Evolutionary conservation across 2,113 vertebrate genomes (phyloP).

Genomic region (Uria aalge): DNA sequence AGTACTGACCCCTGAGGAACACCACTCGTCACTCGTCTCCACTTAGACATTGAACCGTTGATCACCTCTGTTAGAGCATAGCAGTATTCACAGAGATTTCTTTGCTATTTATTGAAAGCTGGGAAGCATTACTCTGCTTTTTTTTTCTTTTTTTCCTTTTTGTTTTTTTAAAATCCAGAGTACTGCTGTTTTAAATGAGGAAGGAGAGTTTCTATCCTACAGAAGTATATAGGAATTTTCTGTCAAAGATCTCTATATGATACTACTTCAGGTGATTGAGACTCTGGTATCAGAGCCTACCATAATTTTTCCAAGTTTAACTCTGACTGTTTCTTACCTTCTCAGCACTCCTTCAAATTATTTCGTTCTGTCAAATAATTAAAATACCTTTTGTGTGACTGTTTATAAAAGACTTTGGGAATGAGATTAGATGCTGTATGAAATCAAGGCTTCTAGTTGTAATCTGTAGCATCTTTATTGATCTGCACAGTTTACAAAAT

Average conservation of each 20-base stretch:
- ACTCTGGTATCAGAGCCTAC: background rate
- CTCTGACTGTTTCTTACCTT: background rate
- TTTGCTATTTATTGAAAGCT: background rate
- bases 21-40: too few species aligned
- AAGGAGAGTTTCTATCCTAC: background rate
- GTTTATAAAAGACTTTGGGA: background rate
- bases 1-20: too few species aligned
- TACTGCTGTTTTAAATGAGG: background rate
- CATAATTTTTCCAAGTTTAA: background rate
- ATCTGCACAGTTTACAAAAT: background rate
- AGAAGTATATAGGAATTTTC: background rate
- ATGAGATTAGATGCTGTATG: background rate
- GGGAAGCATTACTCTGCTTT: background rate
- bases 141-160: background rate
- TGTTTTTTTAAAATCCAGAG: background rate
- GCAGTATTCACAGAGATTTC: background rate
- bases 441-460: background rate
- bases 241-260: background rate
- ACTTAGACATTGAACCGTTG: too few species aligned
- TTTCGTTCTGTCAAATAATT: background rate
- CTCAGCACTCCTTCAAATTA: background rate
- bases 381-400: background rate
- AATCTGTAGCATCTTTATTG: background rate
- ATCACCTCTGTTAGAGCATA: background rate
- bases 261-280: background rate